Evolutionary conservation across 2,113 vertebrate genomes (phyloP).

Genomic region (Rhombomys opimus): DNA sequence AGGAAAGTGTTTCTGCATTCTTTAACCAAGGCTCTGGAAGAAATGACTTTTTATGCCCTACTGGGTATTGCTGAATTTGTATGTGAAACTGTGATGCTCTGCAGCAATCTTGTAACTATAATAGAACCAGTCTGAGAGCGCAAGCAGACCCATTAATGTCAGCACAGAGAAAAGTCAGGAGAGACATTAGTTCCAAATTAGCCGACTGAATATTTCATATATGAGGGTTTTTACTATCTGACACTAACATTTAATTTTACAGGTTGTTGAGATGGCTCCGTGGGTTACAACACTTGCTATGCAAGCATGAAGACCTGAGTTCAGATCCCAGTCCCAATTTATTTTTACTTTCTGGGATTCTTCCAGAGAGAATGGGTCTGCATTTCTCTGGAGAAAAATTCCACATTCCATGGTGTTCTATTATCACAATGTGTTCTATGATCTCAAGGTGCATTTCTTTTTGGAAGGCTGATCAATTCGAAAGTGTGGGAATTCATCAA

Average conservation of each 20-base stretch:
- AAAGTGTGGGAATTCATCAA: background rate
- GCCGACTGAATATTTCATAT: background rate
- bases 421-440: background rate
- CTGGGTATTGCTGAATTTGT: constrained; percentile 41
- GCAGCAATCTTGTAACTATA: background rate
- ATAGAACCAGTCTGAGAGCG: background rate
- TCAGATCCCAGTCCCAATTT: background rate
- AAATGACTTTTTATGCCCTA: background rate
- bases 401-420: background rate
- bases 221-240: background rate
- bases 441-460: background rate
- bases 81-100: background rate
- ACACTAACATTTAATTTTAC: background rate
- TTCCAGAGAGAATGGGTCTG: background rate
- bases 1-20: constrained; percentile 12
- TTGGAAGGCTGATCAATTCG: background rate
- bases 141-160: background rate
- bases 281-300: background rate
- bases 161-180: background rate
- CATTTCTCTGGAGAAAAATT: background rate
- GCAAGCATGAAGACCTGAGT: background rate
- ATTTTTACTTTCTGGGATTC: background rate
- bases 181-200: background rate
- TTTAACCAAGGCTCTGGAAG: background rate
- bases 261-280: background rate